Percentiles rank a stretch among this genome's conserved stretches.
These are phyloP conservation scores for Propithecus deckenii DNA, from an alignment of 2,797 vertebrate genomes.

Conservation along the genomic window DNA sequence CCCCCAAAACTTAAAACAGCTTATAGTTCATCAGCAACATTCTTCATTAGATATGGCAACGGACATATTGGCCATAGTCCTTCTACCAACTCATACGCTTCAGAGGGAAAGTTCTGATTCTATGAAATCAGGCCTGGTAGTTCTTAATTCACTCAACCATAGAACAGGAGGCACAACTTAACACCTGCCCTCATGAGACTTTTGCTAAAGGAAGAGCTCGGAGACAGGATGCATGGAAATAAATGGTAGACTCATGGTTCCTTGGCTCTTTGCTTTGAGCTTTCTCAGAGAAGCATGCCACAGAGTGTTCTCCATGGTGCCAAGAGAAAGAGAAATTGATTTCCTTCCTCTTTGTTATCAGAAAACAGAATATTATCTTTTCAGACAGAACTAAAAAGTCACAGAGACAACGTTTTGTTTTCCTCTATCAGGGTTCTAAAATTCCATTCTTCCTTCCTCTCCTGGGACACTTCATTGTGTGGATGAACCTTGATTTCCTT, in stretches of 20 bases:
- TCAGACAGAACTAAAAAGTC: neutral
- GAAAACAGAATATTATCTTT: neutral
- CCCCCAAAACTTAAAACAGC: neutral
- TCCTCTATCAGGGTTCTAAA: neutral
- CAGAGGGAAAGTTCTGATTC: neutral
- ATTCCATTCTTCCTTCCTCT: neutral
- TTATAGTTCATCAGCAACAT: neutral
- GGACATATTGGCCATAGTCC: neutral
- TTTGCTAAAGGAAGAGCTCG: neutral
- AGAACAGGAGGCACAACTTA: constrained; percentile 12
- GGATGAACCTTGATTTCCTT: neutral
- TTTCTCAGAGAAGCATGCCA: neutral
- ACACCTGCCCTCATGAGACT: neutral
- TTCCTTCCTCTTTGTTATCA: neutral
- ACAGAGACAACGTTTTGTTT: neutral
- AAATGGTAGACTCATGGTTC: neutral
- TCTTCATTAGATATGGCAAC: neutral
- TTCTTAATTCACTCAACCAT: constrained; percentile 2
- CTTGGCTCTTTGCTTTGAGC: neutral
- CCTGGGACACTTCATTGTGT: neutral
- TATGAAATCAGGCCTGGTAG: neutral
- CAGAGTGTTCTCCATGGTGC: neutral
- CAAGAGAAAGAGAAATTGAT: neutral
- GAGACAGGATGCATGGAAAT: neutral
- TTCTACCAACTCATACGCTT: neutral